Base-by-base conservation (phyloP, 2,888 invertebrate species). In the Acronicta psi region DNA sequence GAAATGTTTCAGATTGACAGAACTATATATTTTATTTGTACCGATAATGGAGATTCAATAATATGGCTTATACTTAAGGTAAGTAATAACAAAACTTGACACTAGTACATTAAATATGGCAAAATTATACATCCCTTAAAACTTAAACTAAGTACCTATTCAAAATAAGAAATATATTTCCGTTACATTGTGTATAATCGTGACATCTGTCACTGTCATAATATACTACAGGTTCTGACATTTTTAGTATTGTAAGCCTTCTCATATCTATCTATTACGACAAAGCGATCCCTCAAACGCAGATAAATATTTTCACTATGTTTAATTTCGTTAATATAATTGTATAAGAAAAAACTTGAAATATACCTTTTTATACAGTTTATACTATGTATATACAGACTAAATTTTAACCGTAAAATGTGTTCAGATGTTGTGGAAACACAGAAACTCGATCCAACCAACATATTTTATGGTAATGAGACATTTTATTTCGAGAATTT, bases 291-390 rank as follows among this genome's bases (percentile, higher is more conserved):
- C 9, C 34, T 51, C 47, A 43, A 36, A 45, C 43, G 41, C 38
- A 42, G 14, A 41, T 53, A 43, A 60, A 69, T 40, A 55, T 56
- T 52, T 45, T 23, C 57, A 59, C 43, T 68, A 62, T 69, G 31
- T 43, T 52, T 44, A 52, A 51, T 59, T 49, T 61, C 17, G 29
- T 49, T 64, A 65, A 17, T 54, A 62, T 50, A 29, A 38, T 20
- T 61, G 45, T 69, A 38, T 70, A 60, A 38, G 59, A 57, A 71
- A 65, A 66, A 71, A 37, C 41, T 47, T 54, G 43, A 64, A 60
- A 56, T 66, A 51, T 62, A 59, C 16, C 5, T 40, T 66, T 57
- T 60, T 68, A 60, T 62, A 67, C 55, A 62, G 13, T 67, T 57
- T 50, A 61, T 10, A 40, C 58, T 70, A 66, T 52, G 31, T 57